Evolutionary conservation across 2,888 invertebrate species (phyloP), one percentile per base, ranked within the genome.

Genomic region (Ectemnius lituratus): DNA sequence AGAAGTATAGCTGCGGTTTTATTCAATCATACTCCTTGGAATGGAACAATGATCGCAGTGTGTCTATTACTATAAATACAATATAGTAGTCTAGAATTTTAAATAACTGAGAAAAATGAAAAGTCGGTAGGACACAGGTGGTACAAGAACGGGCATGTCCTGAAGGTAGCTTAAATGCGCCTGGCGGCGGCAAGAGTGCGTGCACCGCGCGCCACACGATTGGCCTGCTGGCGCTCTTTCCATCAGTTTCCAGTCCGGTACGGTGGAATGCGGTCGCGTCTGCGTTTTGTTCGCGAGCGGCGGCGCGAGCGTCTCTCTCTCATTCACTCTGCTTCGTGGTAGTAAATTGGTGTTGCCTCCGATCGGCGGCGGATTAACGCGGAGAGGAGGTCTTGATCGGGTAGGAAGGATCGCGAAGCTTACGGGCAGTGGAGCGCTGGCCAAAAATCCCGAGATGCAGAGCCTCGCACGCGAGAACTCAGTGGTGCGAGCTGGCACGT

Each of bases 201-300:
- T 23, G 45, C 45, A 2, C 13, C 11, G 6, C 28, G 47, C 20
- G 61, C 56, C 66, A 73, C 62, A 69, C 82, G 80, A 82, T 85
- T 83, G 83, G 85, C 82, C 71, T 78, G 74, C 71, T 67, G 58
- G 16, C 16, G 37, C 16, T 52, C 73, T 74, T 66, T 69, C 75
- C 75, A 78, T 86, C 87, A 87, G 86, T 87, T 81, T 81, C 77
- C 76, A 81, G 83, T 85, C 76, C 76, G 86, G 81, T 84, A 85
- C 83, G 85, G 85, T 85, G 87, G 86, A 86, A 87, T 80, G 87
- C 80, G 83, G 81, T 86, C 67, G 84, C 79, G 80, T 80, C 67
- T 78, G 78, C 67, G 73, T 83, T 75, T 81, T 62, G 73, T 78
- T 77, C 67, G 74, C 76, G 77, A 83, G 76, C 76, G 81, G 83